Conservation (phyloP, 2,113 vertebrate genomes). For the Pholis gunnellus region DNA sequence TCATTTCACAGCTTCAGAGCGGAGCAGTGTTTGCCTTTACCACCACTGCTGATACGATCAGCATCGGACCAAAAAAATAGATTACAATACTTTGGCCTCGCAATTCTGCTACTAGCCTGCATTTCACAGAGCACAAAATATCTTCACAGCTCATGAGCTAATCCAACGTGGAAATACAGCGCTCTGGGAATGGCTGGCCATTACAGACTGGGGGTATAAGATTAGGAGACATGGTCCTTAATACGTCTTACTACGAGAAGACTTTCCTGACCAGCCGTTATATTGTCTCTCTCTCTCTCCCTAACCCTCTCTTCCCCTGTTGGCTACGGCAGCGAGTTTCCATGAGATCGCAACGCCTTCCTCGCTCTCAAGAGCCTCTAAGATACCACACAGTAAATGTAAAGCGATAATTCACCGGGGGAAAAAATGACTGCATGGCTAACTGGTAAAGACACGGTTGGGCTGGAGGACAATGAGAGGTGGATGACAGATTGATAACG, state of each 20-base stretch:
- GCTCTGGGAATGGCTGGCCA: slow-evolving; percentile 29
- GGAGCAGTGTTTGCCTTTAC: slow-evolving; percentile 29
- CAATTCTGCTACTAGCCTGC: slow-evolving; percentile 15
- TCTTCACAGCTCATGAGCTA: slow-evolving; percentile 32
- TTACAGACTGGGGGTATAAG: slow-evolving; percentile 33
- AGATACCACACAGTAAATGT: slow-evolving; percentile 62
- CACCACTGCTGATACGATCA: slow-evolving; percentile 31
- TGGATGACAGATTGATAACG: slow-evolving; percentile 76
- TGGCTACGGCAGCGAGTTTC: slow-evolving; percentile 60
- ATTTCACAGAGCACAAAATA: slow-evolving; percentile 32
- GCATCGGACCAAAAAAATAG: neutral
- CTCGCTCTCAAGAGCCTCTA: slow-evolving; percentile 47
- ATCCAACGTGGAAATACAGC: slow-evolving; percentile 27
- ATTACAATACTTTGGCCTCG: neutral
- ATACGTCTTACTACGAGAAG: slow-evolving; percentile 46
- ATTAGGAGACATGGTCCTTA: slow-evolving; percentile 63
- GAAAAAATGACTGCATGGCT: slow-evolving; percentile 60
- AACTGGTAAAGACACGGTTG: slow-evolving; percentile 63
- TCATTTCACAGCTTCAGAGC: slow-evolving; percentile 35
- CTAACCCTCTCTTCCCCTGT: slow-evolving; percentile 27
- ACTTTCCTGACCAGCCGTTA: slow-evolving; percentile 56
- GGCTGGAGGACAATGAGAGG: slow-evolving; percentile 61
- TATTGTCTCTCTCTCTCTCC: slow-evolving; percentile 48
- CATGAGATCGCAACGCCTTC: slow-evolving; percentile 53
- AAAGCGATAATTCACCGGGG: slow-evolving; percentile 64